These are phyloP conservation scores for Vespertilio murinus DNA, from an alignment of 2,797 vertebrate genomes.

Conservation along the genomic window DNA sequence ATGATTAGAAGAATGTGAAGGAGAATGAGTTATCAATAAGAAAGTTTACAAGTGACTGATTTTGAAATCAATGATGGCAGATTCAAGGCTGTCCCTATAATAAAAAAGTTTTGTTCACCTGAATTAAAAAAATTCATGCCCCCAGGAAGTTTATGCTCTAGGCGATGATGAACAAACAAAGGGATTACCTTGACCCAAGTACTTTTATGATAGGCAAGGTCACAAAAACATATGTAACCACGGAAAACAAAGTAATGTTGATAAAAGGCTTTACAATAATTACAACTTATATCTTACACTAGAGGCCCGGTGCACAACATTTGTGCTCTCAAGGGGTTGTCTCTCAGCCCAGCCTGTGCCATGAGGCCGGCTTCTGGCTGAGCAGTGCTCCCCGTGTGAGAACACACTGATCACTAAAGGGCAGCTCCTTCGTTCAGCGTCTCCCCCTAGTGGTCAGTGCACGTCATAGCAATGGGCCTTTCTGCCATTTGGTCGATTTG, in stretches of 20 bases:
- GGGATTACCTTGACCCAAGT: not conserved
- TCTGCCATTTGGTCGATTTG: too few relatives aligned
- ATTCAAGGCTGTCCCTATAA: not conserved
- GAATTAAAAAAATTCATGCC: not conserved
- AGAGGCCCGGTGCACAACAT: too few relatives aligned
- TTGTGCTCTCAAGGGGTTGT: too few relatives aligned
- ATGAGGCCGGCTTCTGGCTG: too few relatives aligned
- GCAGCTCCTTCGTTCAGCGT: too few relatives aligned
- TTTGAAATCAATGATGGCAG: not conserved
- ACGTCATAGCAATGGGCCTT: too few relatives aligned
- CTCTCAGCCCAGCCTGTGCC: too few relatives aligned
- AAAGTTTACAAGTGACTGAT: not conserved
- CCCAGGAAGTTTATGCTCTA: not conserved
- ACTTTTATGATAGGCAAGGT: not conserved
- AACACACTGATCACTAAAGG: too few relatives aligned
- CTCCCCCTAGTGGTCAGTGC: too few relatives aligned
- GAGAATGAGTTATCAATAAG: not conserved
- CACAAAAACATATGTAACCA: not conserved
- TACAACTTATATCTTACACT: not conserved
- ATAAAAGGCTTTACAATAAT: not conserved
- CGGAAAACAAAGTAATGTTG: not conserved
- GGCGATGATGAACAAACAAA: not conserved
- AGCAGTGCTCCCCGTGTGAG: too few relatives aligned
- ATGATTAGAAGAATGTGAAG: not conserved
- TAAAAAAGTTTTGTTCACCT: not conserved